Evolutionary conservation across 2,113 vertebrate species (phyloP), one percentile per base, ranked within the genome.

Genomic region (Garra rufa): DNA sequence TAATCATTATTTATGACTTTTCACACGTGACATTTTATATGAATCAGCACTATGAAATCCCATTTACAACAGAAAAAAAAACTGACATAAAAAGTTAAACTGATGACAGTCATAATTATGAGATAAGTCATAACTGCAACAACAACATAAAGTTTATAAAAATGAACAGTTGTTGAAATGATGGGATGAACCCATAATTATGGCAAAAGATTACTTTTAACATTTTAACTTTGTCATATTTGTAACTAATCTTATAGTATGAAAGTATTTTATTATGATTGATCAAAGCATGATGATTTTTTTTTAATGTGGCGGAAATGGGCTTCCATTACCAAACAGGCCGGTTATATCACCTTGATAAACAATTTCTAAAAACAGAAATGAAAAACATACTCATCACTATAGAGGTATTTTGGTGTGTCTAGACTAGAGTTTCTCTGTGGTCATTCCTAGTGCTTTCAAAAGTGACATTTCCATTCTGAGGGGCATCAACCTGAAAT

Each of bases 351-450:
- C 7, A 19, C 30, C 63, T 19, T 15, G 8, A 38, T 67, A 11
- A 59, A 59, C 26, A 1, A 55, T 59, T 26, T 59, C 17, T 21
- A 10, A 38, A 34, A 38, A 41, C 3, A 41, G 34, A 70, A 43
- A 41, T 43, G 3, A 21, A n/a, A 69, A 41, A 70, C 9, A 70
- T 41, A 10, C 4, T 34, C 2, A 41, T 69, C 30, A 69, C 17
- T 9, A 3, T 21, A 34, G 17, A 10, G 67, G 34, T 13, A 38
- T 70, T 41, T n/a, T 70, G 9, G 52, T 57, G 21, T 57, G 52
- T 57, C 52, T 55, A 70, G 34, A 73, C 84, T 30, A 81, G 73
- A 75, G 61, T 34, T 80, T 38, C 86, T 84, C 85, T 88, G 15
- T 38, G 17, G 34, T 34, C 30, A 67, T 67, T 67, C 15, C 65